Percentiles rank a stretch among this genome's conserved stretches.
phyloP scores from a whole-genome alignment of 2,113 vertebrate species.

The Melanostigma gelatinosum region DNA sequence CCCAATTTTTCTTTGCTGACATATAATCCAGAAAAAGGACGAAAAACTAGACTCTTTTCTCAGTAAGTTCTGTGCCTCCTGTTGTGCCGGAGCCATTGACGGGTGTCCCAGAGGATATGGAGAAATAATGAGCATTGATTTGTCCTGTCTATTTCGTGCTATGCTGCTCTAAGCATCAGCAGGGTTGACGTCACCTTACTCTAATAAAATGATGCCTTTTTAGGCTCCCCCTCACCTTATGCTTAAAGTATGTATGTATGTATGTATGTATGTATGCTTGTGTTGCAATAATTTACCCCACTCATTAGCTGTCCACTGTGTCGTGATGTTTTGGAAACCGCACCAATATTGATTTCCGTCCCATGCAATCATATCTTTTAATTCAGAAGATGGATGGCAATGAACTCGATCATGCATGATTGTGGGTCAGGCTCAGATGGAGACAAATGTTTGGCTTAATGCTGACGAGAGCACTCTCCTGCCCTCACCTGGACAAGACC shows the following conservation, averaged over 20 bases:
- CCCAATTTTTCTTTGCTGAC: constrained; percentile 28
- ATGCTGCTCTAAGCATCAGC: constrained; percentile 10
- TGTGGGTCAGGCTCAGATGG: constrained; percentile 56
- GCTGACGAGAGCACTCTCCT: constrained; percentile 69
- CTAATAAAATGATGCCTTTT: constrained; percentile 38
- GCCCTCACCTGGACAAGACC: constrained; percentile 75
- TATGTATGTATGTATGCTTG: not conserved
- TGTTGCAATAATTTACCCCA: too few species aligned
- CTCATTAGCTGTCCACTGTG: not conserved
- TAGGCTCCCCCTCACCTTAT: constrained; percentile 11
- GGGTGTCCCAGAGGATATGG: constrained; percentile 17
- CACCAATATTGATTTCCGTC: not conserved
- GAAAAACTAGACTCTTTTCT: constrained; percentile 29
- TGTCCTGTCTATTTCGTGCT: constrained; percentile 35
- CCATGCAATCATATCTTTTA: constrained; percentile 17
- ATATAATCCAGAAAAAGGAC: constrained; percentile 29
- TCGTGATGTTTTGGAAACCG: not conserved
- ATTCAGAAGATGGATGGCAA: constrained; percentile 27
- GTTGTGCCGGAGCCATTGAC: constrained; percentile 18
- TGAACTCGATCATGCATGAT: constrained; percentile 47
- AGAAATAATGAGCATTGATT: constrained; percentile 21
- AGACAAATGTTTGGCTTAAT: constrained; percentile 60
- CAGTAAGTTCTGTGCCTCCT: constrained; percentile 7
- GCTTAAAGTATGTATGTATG: constrained; percentile 13
- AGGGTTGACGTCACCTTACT: constrained; percentile 28